A percentile compares a stretch with the other conserved stretches of the same genome.
These are phyloP conservation scores for Epirrhoe tristata DNA, from an alignment of 2,888 invertebrate genomes.

Conservation along the genomic window DNA sequence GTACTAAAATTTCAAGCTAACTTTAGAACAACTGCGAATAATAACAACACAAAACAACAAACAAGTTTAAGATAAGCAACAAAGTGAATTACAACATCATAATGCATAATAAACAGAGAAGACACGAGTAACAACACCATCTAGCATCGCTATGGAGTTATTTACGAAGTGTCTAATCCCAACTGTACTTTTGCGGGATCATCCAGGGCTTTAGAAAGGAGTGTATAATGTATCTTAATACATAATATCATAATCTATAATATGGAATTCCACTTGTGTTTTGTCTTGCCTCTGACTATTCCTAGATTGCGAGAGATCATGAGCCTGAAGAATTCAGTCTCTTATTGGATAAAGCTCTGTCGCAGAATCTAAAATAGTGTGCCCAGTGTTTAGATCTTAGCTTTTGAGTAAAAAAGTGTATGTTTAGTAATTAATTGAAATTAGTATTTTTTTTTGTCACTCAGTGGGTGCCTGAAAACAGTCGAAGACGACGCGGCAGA, in stretches of 20 bases:
- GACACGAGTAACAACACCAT: slow-evolving; percentile 44
- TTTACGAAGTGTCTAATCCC: slow-evolving; percentile 49
- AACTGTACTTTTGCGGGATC: slow-evolving; percentile 50
- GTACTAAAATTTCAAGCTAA: background rate
- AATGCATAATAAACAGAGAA: slow-evolving; percentile 49
- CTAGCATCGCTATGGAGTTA: slow-evolving; percentile 44
- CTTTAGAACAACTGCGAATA: background rate
- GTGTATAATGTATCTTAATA: too few species aligned
- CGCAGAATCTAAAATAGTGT: slow-evolving; percentile 22
- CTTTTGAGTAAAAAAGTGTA: slow-evolving; percentile 25
- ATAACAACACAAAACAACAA: slow-evolving; percentile 13
- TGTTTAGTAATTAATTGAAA: slow-evolving; percentile 12
- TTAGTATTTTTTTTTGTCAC: too few species aligned
- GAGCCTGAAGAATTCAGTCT: background rate
- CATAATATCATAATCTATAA: too few species aligned
- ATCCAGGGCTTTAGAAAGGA: slow-evolving; percentile 32
- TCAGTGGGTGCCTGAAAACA: too few species aligned
- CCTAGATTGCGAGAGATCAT: too few species aligned
- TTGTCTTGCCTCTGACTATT: too few species aligned
- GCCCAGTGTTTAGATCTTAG: slow-evolving; percentile 31
- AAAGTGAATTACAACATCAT: slow-evolving; percentile 61
- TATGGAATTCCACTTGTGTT: too few species aligned
- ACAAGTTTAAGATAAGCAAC: slow-evolving; percentile 22
- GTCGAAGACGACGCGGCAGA: too few species aligned
- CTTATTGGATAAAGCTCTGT: slow-evolving; percentile 23